Percentiles rank a stretch among this genome's conserved stretches.
phyloP scores from a whole-genome alignment of 2,113 vertebrate genomes.

The Scalopus aquaticus region DNA sequence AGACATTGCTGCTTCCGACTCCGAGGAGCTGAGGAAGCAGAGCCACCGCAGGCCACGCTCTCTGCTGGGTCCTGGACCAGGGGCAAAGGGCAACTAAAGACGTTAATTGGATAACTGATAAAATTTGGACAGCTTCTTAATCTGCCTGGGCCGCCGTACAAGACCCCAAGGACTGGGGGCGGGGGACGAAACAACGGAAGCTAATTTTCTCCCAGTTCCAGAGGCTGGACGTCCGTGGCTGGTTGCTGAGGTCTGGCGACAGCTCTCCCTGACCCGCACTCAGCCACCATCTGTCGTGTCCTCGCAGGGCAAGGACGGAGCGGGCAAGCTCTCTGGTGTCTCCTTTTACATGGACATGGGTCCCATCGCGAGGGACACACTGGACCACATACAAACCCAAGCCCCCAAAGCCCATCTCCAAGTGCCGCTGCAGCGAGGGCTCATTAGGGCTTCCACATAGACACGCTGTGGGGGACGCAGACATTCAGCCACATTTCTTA shows the following conservation, averaged over 20 bases:
- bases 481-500: too few relatives aligned
- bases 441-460: neutral
- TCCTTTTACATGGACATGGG: neutral
- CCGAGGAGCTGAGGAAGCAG: too few relatives aligned
- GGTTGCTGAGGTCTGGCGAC: neutral
- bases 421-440: neutral
- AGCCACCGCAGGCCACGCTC: too few relatives aligned
- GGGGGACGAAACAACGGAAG: too few relatives aligned
- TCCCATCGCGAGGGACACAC: neutral
- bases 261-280: too few relatives aligned
- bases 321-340: neutral
- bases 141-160: neutral
- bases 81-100: neutral
- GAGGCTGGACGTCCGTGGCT: neutral
- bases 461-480: neutral
- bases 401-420: too few relatives aligned
- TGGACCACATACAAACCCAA: neutral
- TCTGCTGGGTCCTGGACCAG: neutral
- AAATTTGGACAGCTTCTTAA: too few relatives aligned
- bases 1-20: too few relatives aligned
- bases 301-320: neutral
- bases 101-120: neutral
- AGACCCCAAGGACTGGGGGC: neutral
- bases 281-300: neutral
- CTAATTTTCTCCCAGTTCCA: neutral